Conservation (phyloP, 1,140 invertebrate genomes). For the Leguminivora glycinivorella region DNA sequence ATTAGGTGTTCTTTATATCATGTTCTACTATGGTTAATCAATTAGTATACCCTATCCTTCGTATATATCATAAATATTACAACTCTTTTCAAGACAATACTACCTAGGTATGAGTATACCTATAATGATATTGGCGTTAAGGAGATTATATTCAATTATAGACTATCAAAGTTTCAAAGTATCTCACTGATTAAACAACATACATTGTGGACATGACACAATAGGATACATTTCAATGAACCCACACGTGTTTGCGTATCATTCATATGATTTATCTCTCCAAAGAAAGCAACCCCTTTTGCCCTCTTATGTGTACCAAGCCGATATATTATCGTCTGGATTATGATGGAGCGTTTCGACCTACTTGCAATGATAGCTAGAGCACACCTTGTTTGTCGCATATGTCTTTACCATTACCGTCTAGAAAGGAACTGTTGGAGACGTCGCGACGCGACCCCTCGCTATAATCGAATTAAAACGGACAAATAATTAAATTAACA, state of each 20-base stretch:
- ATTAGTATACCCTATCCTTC: too few relatives aligned
- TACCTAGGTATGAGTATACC: too few relatives aligned
- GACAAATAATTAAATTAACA: conserved; percentile 17
- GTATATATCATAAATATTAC: too few relatives aligned
- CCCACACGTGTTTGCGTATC: neutral
- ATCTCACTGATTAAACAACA: too few relatives aligned
- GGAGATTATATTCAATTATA: too few relatives aligned
- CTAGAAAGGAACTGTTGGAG: neutral
- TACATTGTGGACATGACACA: too few relatives aligned
- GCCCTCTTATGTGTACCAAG: neutral
- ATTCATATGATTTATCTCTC: neutral
- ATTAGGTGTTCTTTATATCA: too few relatives aligned
- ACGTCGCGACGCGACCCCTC: neutral
- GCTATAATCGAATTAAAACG: conserved; percentile 4
- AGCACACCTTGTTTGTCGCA: neutral
- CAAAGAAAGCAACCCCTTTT: neutral
- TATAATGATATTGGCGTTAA: too few relatives aligned
- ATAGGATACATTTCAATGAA: neutral
- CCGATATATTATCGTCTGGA: neutral
- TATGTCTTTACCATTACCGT: neutral
- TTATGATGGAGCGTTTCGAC: neutral
- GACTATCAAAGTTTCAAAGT: too few relatives aligned
- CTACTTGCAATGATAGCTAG: neutral
- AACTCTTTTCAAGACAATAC: too few relatives aligned
- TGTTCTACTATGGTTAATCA: too few relatives aligned